Evolutionary conservation across 2,113 vertebrate species (phyloP).

Genomic region (Pseudopodoces humilis): DNA sequence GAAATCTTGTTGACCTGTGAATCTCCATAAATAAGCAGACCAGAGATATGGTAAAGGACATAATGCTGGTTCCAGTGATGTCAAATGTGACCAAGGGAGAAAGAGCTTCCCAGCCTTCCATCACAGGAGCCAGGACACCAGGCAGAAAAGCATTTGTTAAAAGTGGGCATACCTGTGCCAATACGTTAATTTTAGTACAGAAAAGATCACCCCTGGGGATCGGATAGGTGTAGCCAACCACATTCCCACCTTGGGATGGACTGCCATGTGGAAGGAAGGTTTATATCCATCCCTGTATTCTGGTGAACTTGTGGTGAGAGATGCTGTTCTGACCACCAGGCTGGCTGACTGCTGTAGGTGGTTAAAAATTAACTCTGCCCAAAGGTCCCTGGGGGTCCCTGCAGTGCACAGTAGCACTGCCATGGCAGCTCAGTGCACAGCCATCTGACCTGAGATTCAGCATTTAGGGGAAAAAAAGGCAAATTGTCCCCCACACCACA

Average conservation of each 20-base stretch:
- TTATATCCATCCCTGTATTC: accelerated
- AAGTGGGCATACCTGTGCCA: background rate
- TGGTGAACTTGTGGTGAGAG: background rate
- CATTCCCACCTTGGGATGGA: background rate
- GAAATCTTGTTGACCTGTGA: background rate
- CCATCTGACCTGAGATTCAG: background rate
- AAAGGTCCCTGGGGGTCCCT: background rate
- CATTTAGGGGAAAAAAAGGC: background rate
- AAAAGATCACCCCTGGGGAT: background rate
- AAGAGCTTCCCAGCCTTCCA: background rate
- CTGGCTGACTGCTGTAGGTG: background rate
- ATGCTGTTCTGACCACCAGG: background rate
- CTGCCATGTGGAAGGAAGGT: background rate
- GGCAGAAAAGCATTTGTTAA: background rate
- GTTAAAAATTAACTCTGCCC: background rate
- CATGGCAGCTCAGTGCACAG: background rate
- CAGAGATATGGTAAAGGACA: background rate
- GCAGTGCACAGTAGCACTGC: background rate
- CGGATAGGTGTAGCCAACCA: accelerated
- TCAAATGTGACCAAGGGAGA: background rate
- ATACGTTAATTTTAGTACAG: background rate
- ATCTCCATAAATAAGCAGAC: background rate
- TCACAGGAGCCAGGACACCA: background rate
- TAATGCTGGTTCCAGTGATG: background rate
- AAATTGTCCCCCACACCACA: background rate